Percentiles rank a stretch among this genome's conserved stretches.
Evolutionary conservation across 2,888 invertebrate genomes (phyloP).

Genomic region (Polydrusus tereticollis): DNA sequence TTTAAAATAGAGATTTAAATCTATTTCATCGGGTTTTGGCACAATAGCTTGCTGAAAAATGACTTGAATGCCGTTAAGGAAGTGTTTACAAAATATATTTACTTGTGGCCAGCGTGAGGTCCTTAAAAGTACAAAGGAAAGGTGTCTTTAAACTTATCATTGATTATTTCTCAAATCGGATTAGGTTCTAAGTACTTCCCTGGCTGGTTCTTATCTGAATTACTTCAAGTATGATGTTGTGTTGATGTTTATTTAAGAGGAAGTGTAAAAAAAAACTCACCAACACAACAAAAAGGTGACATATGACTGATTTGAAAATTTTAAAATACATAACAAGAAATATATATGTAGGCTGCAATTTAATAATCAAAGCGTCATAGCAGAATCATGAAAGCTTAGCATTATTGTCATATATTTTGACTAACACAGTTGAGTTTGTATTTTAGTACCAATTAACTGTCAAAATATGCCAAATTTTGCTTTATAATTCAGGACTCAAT

Average conservation of each 20-base stretch:
- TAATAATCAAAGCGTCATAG: too few species aligned
- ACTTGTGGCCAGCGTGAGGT: conserved; percentile 46
- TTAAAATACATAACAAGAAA: too few species aligned
- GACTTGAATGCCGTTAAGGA: conserved; percentile 51
- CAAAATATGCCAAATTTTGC: too few species aligned
- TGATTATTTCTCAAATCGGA: conserved; percentile 40
- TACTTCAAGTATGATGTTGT: neutral
- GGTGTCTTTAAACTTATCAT: conserved; percentile 41
- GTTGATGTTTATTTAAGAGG: conserved; percentile 13
- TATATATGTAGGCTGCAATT: too few species aligned
- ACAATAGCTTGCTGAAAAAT: conserved; percentile 45
- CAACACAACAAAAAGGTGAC: too few species aligned
- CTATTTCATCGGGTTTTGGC: conserved; percentile 35
- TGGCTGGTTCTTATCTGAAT: neutral
- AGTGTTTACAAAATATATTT: conserved; percentile 50
- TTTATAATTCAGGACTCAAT: too few species aligned
- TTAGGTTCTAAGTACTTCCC: conserved; percentile 42
- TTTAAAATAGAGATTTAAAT: conserved; percentile 42
- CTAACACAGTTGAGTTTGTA: too few species aligned
- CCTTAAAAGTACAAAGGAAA: conserved; percentile 39
- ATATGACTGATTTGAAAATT: too few species aligned
- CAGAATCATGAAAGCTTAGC: too few species aligned
- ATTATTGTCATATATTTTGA: too few species aligned
- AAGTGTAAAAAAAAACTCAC: neutral
- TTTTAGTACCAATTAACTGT: too few species aligned